A percentile compares a stretch with the other conserved stretches of the same genome.
Evolutionary conservation across 1,140 invertebrate genomes (phyloP).

Genomic region (Neelides sp.): DNA sequence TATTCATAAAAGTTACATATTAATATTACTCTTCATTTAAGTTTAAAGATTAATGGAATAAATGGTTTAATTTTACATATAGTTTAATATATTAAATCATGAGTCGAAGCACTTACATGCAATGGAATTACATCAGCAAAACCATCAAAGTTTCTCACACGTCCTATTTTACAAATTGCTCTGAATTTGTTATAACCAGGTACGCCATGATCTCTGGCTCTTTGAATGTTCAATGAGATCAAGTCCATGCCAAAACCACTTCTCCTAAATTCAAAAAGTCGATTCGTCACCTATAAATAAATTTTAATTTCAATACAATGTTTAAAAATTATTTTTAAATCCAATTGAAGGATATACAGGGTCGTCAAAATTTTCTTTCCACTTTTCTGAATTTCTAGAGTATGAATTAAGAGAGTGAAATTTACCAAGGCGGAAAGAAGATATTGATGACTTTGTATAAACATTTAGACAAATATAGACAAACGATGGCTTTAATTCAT

Average conservation of each 20-base stretch:
- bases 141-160: constrained; percentile 18
- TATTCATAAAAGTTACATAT: background rate
- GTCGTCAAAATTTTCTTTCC: no score
- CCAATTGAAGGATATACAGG: background rate
- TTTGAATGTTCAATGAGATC: constrained; percentile 35
- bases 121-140: constrained; percentile 25
- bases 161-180: constrained; percentile 19
- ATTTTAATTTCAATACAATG: background rate
- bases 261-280: constrained; percentile 34
- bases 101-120: constrained; percentile 11
- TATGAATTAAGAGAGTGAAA: no score
- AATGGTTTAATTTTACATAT: no score
- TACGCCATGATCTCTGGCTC: constrained; percentile 39
- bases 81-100: no score
- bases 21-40: background rate
- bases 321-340: background rate
- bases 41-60: constrained; percentile 33
- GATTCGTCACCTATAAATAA: constrained; percentile 32
- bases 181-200: constrained; percentile 36
- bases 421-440: no score
- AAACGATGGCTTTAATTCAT: no score
- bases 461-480: no score
- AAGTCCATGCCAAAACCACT: constrained; percentile 35
- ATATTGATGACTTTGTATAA: no score
- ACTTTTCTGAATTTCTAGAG: no score